Evolutionary conservation across 2,888 invertebrate genomes (phyloP).

Genomic region (Caradrina clavipalpis): DNA sequence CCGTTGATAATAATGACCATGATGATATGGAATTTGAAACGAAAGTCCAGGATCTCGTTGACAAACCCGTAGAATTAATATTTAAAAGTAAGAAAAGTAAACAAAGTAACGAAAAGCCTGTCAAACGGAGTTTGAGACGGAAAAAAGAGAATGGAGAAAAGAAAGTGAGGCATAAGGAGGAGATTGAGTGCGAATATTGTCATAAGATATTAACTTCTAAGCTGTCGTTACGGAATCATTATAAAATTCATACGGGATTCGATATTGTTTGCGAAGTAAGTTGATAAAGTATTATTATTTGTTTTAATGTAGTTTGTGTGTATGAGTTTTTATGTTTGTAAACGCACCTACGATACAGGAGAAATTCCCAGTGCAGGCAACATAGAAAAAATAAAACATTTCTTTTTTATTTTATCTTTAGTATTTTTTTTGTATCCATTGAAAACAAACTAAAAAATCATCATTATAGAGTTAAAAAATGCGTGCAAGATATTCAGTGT

Average conservation of each 20-base stretch:
- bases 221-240: slow-evolving; percentile 83
- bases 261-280: slow-evolving; percentile 78
- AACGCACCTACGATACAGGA: too few species aligned
- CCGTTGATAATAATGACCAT: slow-evolving; percentile 71
- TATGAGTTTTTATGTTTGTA: too few species aligned
- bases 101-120: slow-evolving; percentile 61
- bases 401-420: too few species aligned
- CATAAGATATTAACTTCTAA: slow-evolving; percentile 84
- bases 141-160: slow-evolving; percentile 64
- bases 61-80: slow-evolving; percentile 58
- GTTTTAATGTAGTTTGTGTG: too few species aligned
- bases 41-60: slow-evolving; percentile 55
- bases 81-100: slow-evolving; percentile 66
- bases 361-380: too few species aligned
- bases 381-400: too few species aligned
- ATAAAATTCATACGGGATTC: slow-evolving; percentile 86
- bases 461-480: too few species aligned
- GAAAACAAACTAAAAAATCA: too few species aligned
- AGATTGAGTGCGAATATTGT: slow-evolving; percentile 84
- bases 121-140: slow-evolving; percentile 54
- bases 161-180: slow-evolving; percentile 71
- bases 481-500: too few species aligned
- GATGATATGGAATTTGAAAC: slow-evolving; percentile 59
- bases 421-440: too few species aligned
- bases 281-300: not conserved